Evolutionary conservation across 2,113 vertebrate species (phyloP), one percentile per base, ranked within the genome.

Genomic region (Gallinago paraguaiae): DNA sequence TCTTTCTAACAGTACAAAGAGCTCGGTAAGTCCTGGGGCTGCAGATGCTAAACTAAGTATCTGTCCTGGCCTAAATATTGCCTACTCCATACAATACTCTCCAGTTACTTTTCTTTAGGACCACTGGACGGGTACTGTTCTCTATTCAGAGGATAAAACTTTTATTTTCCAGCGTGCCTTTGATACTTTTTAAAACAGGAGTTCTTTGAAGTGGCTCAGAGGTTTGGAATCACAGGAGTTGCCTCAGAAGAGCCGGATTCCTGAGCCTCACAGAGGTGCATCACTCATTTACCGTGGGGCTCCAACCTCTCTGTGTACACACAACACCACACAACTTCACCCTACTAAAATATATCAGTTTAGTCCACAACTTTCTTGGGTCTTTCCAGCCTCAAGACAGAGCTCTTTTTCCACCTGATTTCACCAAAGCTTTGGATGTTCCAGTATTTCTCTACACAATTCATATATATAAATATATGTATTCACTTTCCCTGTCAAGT

Each of bases 161-260:
- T 70, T 84, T 79, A 88, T 82, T 86, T 50, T 51, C 20, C 45
- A 84, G 59, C 28, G 41, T 27, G 39, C 39, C 95, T 97, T 96
- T 97, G 92, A 92, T 96, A 94, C 82, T 86, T 96, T 91, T 84
- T 82, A 92, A 86, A 96, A 81, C 64, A 71, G 54, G 35, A 92
- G 20, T 30, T 82, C 90, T 97, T 97, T 97, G 95, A 96, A 95
- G 92, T 82, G 67, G 74, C 86, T 95, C 85, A 90, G 92, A 96
- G 88, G 77, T 90, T 94, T 96, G 88, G 88, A 91, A 94, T 78
- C 80, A 85, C 56, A 93, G 76, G 48, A 70, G 46, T 37, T 70
- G 57, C 82, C 86, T 96, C 86, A 92, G 87, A 95, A 91, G 93
- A 81, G 84, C 39, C 69, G 70, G 86, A 94, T 96, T 95, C 93